Base-by-base conservation (phyloP, 2,797 vertebrate genomes). In the Acanthornis magna region DNA sequence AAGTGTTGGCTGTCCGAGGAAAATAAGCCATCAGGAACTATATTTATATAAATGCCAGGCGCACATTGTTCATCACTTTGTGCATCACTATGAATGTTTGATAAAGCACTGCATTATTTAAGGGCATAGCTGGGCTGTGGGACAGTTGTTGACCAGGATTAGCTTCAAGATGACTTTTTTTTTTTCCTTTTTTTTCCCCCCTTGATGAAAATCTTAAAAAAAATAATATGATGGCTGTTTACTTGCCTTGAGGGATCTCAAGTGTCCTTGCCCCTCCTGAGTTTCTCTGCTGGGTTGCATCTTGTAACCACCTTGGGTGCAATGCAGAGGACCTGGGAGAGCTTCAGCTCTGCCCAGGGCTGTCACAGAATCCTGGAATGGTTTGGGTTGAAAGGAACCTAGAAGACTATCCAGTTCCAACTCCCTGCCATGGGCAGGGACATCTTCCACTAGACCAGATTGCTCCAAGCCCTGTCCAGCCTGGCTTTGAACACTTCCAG, bases 31-130 rank as follows among this genome's bases (percentile, higher is more conserved):
- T 96, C 95, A 88, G 91, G 93, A 96, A 15, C 89, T 96, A 89
- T 97, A 97, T 97, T 97, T 97, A 86, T 97, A 97, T 97, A 95
- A 96, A 93, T 83, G 93, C 88, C 53, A 88, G 89, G 66, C 43
- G 8, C 18, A 22, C 16, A 23, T 94, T 94, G 87, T 89, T 96
- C 88, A 62, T 95, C 86, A 84, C 91, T 84, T 91, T 88, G 90
- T 96, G 96, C 93, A 97, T 94, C 90, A 72, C 95, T 86, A 97
- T 98, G 94, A 98, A 98, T 98, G 94, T 98, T 98, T 98, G 97
- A 98, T 98, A 96, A 97, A 94, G 75, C 79, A 57, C 94, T 98
- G 57, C 96, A 95, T 98, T 98, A 98, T 98, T 98, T 97, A 98
- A 98, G 93, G 89, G 85, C 18, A 2, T 88, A 97, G 91, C 95